Evolutionary conservation across 64 coral and sea anemone species (phyloP), one percentile per base, ranked within the genome.

Genomic region (Anthopleura sola): DNA sequence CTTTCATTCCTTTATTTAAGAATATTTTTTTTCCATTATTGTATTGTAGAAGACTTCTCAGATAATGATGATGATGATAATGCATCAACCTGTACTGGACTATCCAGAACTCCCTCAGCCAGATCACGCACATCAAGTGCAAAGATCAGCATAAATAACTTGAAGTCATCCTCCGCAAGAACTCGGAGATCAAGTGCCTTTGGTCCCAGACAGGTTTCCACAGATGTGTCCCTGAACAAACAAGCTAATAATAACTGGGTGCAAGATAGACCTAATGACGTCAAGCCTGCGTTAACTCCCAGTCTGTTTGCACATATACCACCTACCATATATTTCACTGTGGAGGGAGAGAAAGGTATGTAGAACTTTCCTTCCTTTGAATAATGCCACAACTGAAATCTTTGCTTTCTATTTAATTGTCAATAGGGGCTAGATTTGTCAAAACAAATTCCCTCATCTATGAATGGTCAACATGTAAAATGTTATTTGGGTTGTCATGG

Each of bases 291-390:
- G n/a, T 53, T 94, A n/a, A 89, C 90, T 47, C 86, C 78, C 36
- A 99, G 96, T 53, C 44, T 99, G 38, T 99, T 99, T 92, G 47
- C 87, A 17, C 64, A 94, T 87, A 60, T 85, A 9, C 87, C 86
- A 55, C 84, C 96, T 5, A 99, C 96, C 1, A 87, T 99, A 16
- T 82, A 99, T 66, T 99, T 99, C 60, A 94, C 88, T 58, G 49
- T 94, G 33, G 96, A 99, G 49, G 96, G 92, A 75, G 96, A 99
- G 76, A 94, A 87, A 92, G 96, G 96, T 99, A 62, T 62, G n/a
- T 7, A 48, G 24, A 49, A 51, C 23, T n/a, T 62, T 24, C 55
- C 55, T n/a, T 20, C 5, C 4, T 17, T 60, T 60, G 12, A 60
- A 60, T 60, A 55, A 20, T 55, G 53, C 19, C 2, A 55, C 40